phyloP scores from a whole-genome alignment of 1,140 invertebrate species.

The Drosophila ananassae region DNA sequence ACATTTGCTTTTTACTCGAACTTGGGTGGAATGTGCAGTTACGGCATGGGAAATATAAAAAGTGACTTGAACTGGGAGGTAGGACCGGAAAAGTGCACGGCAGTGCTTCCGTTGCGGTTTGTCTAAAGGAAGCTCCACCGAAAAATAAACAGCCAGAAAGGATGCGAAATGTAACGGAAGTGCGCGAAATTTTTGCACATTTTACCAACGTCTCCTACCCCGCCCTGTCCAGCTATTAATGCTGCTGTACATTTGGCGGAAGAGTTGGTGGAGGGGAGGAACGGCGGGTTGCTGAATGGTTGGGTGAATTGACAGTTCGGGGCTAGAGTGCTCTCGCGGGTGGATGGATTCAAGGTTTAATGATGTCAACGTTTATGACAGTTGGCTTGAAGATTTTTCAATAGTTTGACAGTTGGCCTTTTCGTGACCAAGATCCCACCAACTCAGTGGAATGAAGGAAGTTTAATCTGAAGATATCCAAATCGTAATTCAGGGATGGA shows the following conservation, averaged over 20 bases:
- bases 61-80: conserved; percentile 4
- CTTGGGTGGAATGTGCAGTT: not conserved
- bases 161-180: conserved; percentile 78
- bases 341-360: conserved; percentile 64
- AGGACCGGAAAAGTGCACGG: conserved; percentile 26
- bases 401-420: conserved; percentile 62
- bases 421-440: conserved; percentile 24
- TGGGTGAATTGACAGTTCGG: conserved; percentile 14
- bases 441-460: conserved; percentile 7
- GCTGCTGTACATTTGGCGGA: not conserved
- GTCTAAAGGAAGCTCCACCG: conserved; percentile 64
- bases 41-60: conserved; percentile 10
- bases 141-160: conserved; percentile 71
- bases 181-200: conserved; percentile 75
- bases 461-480: conserved; percentile 32
- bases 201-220: conserved; percentile 28
- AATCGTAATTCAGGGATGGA: conserved; percentile 18
- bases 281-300: not conserved
- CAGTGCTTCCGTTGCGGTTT: conserved; percentile 70
- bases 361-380: conserved; percentile 76
- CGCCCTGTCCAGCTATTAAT: not conserved
- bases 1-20: conserved; percentile 51
- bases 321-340: conserved; percentile 16
- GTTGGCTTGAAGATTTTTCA: conserved; percentile 64
- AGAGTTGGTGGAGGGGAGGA: not conserved